Percentiles rank a stretch among this genome's conserved stretches.
Evolutionary conservation across 2,888 invertebrate genomes (phyloP).

Genomic region (Trissonchulus sp.): DNA sequence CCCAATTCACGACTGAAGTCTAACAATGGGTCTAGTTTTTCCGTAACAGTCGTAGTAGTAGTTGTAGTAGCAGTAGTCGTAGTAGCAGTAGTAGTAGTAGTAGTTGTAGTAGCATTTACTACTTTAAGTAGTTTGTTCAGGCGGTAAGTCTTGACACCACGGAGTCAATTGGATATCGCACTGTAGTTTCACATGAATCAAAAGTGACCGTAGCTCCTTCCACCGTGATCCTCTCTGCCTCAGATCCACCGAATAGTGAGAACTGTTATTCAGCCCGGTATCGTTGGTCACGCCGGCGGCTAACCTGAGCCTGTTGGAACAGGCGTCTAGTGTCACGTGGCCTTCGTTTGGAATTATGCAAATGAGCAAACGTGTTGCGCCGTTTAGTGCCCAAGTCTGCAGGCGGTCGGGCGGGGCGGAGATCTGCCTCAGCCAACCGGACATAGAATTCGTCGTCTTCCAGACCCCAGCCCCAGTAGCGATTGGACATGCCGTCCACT

Average conservation of each 20-base stretch:
- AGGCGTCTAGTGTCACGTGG: conserved; percentile 82
- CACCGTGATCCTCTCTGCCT: conserved; percentile 59
- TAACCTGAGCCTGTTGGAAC: conserved; percentile 79
- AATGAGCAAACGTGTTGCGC: conserved; percentile 65
- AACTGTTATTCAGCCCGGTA: conserved; percentile 76
- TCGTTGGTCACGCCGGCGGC: conserved; percentile 73
- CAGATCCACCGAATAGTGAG: conserved; percentile 65
- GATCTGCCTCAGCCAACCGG: conserved; percentile 72
- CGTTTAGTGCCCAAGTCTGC: conserved; percentile 41
- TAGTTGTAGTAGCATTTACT: too few species aligned
- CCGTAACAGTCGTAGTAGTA: too few species aligned
- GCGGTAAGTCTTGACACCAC: conserved; percentile 82
- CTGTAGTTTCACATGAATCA: conserved; percentile 72
- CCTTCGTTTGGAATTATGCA: conserved; percentile 70
- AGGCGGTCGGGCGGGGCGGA: conserved; percentile 58
- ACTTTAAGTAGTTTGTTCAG: too few species aligned
- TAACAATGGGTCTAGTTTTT: too few species aligned
- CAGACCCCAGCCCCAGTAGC: conserved; percentile 98
- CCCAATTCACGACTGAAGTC: too few species aligned
- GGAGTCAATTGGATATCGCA: conserved; percentile 77
- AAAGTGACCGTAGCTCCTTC: too few species aligned
- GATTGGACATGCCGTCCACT: conserved; percentile 92
- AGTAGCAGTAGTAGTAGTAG: too few species aligned
- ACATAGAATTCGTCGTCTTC: conserved; percentile 99
- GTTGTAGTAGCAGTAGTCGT: too few species aligned